Evolutionary conservation across 2,888 invertebrate species (phyloP).

Genomic region (Loripinus fragilis): DNA sequence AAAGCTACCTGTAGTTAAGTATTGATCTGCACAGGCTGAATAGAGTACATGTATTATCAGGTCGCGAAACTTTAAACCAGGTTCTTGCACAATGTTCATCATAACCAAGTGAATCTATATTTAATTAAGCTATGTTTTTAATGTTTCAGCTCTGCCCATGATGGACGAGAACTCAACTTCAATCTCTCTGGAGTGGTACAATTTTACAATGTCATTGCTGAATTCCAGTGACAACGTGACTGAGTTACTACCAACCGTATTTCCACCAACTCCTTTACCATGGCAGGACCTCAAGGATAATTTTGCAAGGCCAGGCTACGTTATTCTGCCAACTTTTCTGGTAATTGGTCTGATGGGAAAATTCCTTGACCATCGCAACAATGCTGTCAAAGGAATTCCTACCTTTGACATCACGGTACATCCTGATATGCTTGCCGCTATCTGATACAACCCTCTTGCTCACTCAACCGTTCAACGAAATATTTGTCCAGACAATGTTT

Average conservation of each 20-base stretch:
- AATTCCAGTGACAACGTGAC: not conserved
- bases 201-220: not conserved
- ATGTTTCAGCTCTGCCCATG: too few species aligned
- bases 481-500: constrained; percentile 60
- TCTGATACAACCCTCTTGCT: constrained; percentile 65
- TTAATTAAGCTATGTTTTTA: too few species aligned
- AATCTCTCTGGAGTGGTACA: not conserved
- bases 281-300: constrained; percentile 25
- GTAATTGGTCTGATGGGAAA: constrained; percentile 63
- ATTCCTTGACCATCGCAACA: constrained; percentile 62
- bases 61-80: too few species aligned
- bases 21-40: too few species aligned
- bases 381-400: constrained; percentile 62
- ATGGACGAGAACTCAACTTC: not conserved
- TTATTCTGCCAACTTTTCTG: constrained; percentile 60
- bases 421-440: constrained; percentile 65
- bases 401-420: constrained; percentile 57
- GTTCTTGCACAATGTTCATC: too few species aligned
- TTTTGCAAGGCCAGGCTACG: constrained; percentile 49
- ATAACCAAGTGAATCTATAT: too few species aligned
- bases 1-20: too few species aligned
- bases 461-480: constrained; percentile 69
- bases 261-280: not conserved
- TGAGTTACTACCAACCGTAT: not conserved
- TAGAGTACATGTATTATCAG: too few species aligned